phyloP scores from a whole-genome alignment of 2,113 vertebrate species.

The Diphyllodes magnificus region DNA sequence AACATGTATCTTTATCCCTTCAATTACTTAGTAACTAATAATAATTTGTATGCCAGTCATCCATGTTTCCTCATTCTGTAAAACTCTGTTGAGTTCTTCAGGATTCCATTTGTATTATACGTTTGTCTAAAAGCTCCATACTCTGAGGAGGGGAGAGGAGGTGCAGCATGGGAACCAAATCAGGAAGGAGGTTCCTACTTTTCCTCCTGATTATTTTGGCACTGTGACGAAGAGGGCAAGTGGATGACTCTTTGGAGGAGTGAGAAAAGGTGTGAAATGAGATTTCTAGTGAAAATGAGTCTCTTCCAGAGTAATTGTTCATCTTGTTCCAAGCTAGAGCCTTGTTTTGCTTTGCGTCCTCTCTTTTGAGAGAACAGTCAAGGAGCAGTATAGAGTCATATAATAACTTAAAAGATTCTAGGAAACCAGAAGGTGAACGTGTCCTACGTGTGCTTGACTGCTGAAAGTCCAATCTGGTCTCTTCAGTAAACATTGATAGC shows the following conservation, averaged over 20 bases:
- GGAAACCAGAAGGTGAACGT: not conserved
- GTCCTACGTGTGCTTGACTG: not conserved
- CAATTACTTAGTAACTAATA: not conserved
- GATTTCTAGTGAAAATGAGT: not conserved
- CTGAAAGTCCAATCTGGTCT: not conserved
- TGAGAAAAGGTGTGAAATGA: not conserved
- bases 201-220: not conserved
- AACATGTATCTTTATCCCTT: not conserved
- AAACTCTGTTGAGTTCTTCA: not conserved
- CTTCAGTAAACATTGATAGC: not conserved
- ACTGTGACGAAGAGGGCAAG: not conserved
- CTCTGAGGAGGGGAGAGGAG: not conserved
- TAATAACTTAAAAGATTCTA: not conserved
- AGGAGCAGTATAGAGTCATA: not conserved
- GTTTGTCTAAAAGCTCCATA: not conserved
- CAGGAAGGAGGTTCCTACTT: not conserved
- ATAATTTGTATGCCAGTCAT: constrained; percentile 1
- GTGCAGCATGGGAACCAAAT: fast-evolving
- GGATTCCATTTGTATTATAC: not conserved
- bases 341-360: not conserved
- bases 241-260: not conserved
- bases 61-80: not conserved
- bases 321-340: not conserved
- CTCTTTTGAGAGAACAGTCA: not conserved
- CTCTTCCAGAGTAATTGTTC: not conserved